These are phyloP conservation scores for Tenthredo livida DNA, from an alignment of 2,888 invertebrate species.

Conservation along the genomic window DNA sequence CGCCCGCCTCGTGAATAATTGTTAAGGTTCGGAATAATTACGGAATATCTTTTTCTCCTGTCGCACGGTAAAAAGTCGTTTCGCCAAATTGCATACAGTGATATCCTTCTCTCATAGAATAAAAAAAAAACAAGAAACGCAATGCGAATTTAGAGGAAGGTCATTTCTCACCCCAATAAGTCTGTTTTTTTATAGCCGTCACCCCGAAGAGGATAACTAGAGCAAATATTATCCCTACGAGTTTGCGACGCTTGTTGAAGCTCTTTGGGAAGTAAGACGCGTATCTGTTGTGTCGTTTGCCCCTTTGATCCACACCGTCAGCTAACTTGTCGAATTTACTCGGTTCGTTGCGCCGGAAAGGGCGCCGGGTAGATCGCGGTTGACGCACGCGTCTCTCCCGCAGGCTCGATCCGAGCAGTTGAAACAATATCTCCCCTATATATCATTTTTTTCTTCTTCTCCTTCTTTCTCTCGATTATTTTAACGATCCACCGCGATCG, in stretches of 20 bases:
- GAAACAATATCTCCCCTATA: constrained; percentile 49
- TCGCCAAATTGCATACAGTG: neutral
- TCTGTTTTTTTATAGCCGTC: neutral
- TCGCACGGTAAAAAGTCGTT: neutral
- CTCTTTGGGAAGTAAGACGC: constrained; percentile 40
- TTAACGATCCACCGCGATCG: constrained; percentile 11
- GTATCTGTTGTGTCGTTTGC: constrained; percentile 53
- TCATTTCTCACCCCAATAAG: neutral
- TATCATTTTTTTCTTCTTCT: neutral
- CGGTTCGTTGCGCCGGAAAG: constrained; percentile 58
- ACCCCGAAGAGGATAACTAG: constrained; percentile 19
- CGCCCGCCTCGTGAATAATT: constrained; percentile 47
- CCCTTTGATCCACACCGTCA: constrained; percentile 61
- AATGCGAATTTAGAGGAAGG: neutral
- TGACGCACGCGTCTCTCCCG: constrained; percentile 40
- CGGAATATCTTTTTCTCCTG: constrained; percentile 5
- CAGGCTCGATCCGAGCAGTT: constrained; percentile 43
- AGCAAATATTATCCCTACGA: constrained; percentile 37
- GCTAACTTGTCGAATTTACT: constrained; percentile 65
- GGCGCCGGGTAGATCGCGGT: constrained; percentile 33
- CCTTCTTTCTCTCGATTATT: constrained; percentile 27
- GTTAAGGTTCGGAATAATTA: constrained; percentile 33
- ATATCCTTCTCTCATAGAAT: neutral
- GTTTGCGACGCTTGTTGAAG: constrained; percentile 38
- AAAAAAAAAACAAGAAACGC: neutral